phyloP scores from a whole-genome alignment of 2,113 vertebrate genomes.

The Monopterus albus region DNA sequence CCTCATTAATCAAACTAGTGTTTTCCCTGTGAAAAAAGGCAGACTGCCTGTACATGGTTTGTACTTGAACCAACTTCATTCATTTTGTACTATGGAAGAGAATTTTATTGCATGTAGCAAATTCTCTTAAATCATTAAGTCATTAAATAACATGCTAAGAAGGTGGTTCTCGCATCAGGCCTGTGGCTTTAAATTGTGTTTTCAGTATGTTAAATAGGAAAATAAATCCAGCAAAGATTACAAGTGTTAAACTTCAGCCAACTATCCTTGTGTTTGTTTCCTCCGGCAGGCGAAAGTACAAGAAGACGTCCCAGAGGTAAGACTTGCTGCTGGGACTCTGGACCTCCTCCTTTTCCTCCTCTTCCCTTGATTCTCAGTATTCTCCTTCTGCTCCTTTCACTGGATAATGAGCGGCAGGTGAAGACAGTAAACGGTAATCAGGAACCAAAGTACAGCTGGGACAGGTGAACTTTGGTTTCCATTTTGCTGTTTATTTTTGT shows the following conservation, averaged over 20 bases:
- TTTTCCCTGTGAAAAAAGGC: too few relatives aligned
- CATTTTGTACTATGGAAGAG: too few relatives aligned
- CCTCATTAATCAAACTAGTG: too few relatives aligned
- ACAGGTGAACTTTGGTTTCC: too few relatives aligned
- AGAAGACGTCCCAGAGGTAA: conserved; percentile 99
- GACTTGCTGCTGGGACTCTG: conserved; percentile 69
- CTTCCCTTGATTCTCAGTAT: conserved; percentile 1
- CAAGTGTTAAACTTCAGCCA: neutral
- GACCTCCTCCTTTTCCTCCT: conserved; percentile 14
- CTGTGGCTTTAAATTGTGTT: conserved; percentile 1
- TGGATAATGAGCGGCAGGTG: too few relatives aligned
- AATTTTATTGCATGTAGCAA: neutral
- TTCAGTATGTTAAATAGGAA: neutral
- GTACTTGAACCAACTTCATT: neutral
- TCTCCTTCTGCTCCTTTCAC: neutral
- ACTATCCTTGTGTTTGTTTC: conserved; percentile 62
- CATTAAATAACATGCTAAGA: neutral
- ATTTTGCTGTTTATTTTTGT: neutral
- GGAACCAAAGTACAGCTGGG: too few relatives aligned
- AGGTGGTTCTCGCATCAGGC: conserved; percentile 22
- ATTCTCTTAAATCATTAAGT: neutral
- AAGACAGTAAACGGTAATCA: too few relatives aligned
- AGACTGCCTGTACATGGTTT: too few relatives aligned
- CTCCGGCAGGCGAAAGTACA: conserved; percentile 95
- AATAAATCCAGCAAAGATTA: neutral